Conservation (phyloP, 2,797 vertebrate species). For the Streptopelia turtur region DNA sequence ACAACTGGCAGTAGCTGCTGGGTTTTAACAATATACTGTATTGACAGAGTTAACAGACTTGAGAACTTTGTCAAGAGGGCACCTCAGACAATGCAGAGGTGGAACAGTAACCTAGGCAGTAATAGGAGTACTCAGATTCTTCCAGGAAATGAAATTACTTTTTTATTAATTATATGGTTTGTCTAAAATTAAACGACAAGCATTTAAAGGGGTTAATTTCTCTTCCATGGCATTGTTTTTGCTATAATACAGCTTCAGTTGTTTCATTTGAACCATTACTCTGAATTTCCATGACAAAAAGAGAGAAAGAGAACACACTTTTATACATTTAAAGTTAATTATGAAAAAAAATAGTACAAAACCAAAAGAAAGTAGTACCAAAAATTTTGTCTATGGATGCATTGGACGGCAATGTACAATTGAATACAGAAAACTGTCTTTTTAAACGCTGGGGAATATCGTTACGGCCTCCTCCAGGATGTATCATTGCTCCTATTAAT, state of each 20-base stretch:
- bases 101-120: neutral
- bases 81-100: neutral
- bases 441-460: constrained; percentile 83
- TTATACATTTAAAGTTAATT: neutral
- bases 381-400: constrained; percentile 82
- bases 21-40: neutral
- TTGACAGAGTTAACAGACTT: neutral
- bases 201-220: neutral
- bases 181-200: neutral
- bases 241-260: neutral
- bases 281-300: neutral
- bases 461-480: constrained; percentile 81
- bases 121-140: neutral
- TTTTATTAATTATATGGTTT: neutral
- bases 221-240: neutral
- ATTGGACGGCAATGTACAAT: constrained; percentile 80
- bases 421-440: constrained; percentile 80
- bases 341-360: neutral
- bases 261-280: neutral
- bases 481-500: constrained; percentile 82
- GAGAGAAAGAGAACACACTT: neutral
- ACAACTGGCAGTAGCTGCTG: neutral
- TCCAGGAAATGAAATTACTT: neutral
- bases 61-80: neutral
- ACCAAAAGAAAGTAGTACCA: constrained; percentile 64